Evolutionary conservation across 1,140 invertebrate genomes (phyloP).

Genomic region (Mesaphorura yosii): DNA sequence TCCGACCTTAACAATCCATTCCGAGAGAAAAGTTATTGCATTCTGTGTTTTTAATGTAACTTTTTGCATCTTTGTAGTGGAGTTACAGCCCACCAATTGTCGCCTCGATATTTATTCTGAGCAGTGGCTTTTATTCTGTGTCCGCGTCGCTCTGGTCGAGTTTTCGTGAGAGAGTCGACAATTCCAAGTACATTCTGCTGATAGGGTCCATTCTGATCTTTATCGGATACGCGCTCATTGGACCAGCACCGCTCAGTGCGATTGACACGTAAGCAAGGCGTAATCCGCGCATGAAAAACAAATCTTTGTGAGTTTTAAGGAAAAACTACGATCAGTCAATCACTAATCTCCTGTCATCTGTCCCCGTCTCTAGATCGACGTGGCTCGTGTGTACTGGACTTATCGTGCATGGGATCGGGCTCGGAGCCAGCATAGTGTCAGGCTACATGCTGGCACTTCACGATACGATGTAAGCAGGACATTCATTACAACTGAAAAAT

Average conservation of each 20-base stretch:
- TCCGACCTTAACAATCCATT: constrained; percentile 65
- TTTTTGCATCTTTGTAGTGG: constrained; percentile 38
- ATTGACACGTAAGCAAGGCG: constrained; percentile 49
- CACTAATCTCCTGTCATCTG: too few species aligned
- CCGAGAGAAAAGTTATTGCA: constrained; percentile 40
- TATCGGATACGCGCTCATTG: constrained; percentile 55
- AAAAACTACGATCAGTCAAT: too few species aligned
- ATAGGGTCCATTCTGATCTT: constrained; percentile 53
- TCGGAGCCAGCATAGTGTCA: constrained; percentile 63
- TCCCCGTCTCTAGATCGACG: too few species aligned
- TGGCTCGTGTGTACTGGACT: constrained; percentile 57
- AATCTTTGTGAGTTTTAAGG: too few species aligned
- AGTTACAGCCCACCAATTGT: constrained; percentile 57
- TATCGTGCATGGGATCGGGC: constrained; percentile 63
- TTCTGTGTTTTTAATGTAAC: not conserved
- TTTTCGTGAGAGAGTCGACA: constrained; percentile 53
- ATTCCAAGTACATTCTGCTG: constrained; percentile 55
- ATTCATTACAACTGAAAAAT: too few species aligned
- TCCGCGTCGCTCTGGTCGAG: constrained; percentile 58
- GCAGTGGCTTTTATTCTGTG: constrained; percentile 62
- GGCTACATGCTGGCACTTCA: constrained; percentile 65
- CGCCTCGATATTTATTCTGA: constrained; percentile 76
- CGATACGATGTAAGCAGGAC: constrained; percentile 53
- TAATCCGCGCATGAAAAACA: too few species aligned
- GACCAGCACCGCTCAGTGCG: constrained; percentile 59